phyloP scores from a whole-genome alignment of 2,888 invertebrate species.

The Lasioglossum malachurum region DNA sequence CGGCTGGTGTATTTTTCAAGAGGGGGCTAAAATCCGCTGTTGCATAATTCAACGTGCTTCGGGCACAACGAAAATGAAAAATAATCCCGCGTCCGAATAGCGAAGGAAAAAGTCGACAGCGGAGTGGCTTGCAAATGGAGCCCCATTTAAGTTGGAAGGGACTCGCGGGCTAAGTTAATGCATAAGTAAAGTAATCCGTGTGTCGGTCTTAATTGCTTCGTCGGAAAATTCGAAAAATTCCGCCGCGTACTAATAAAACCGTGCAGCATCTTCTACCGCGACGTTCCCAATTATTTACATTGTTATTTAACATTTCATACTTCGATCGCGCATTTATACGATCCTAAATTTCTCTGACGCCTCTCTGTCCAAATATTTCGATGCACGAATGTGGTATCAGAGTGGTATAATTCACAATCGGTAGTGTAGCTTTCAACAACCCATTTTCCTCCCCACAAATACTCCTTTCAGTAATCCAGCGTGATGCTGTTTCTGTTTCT shows the following conservation, averaged over 20 bases:
- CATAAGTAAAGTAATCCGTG: neutral
- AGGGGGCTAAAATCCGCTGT: neutral
- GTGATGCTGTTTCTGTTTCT: neutral
- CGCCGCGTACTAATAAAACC: neutral
- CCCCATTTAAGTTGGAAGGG: neutral
- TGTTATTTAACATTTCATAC: neutral
- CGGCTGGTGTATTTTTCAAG: conserved; percentile 26
- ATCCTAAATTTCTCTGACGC: neutral
- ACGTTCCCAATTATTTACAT: neutral
- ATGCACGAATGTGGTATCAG: neutral
- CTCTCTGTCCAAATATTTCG: neutral
- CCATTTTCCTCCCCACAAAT: conserved; percentile 12
- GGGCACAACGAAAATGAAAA: conserved; percentile 4
- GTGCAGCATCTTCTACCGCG: neutral
- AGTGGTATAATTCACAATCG: neutral
- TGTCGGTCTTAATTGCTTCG: conserved; percentile 3
- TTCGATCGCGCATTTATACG: neutral
- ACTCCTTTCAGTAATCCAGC: neutral
- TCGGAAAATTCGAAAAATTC: neutral
- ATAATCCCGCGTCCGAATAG: neutral
- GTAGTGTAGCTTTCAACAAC: neutral
- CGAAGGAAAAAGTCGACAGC: neutral
- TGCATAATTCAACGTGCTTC: conserved; percentile 39
- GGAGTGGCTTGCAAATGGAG: neutral
- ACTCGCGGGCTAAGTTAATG: neutral